These are phyloP conservation scores for Loxodonta africana DNA, from an alignment of 2,113 vertebrate genomes.

Conservation along the genomic window DNA sequence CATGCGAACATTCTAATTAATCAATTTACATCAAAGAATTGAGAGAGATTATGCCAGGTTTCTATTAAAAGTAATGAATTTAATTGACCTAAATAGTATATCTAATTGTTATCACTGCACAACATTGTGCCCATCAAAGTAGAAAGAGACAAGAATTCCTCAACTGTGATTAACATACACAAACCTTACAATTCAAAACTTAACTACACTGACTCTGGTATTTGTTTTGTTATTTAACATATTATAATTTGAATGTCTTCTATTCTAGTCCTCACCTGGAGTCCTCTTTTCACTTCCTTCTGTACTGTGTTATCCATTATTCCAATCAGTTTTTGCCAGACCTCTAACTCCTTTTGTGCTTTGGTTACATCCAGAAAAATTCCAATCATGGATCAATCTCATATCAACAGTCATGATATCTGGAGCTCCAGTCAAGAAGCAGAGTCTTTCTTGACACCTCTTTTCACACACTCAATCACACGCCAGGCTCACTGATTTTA, in stretches of 20 bases:
- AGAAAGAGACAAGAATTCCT: not conserved
- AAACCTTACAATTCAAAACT: not conserved
- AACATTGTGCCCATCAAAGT: not conserved
- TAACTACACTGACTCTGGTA: not conserved
- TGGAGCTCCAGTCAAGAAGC: not conserved
- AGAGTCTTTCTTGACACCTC: not conserved
- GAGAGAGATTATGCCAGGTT: not conserved
- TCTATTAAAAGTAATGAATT: not conserved
- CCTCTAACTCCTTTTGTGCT: not conserved
- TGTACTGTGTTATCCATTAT: not conserved
- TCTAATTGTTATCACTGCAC: not conserved
- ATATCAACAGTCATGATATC: not conserved
- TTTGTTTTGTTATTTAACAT: not conserved
- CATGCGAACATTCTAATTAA: not conserved
- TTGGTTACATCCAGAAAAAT: not conserved
- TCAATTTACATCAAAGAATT: constrained; percentile 15
- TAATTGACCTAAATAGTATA: not conserved
- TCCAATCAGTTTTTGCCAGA: not conserved
- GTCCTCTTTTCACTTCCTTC: not conserved
- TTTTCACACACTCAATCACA: not conserved
- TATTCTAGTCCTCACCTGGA: not conserved
- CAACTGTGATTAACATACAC: not conserved
- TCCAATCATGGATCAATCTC: not conserved
- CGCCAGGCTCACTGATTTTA: not conserved
- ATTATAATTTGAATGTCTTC: not conserved